Base-by-base conservation (phyloP, 2,797 vertebrate genomes). In the Rhincodon typus region DNA sequence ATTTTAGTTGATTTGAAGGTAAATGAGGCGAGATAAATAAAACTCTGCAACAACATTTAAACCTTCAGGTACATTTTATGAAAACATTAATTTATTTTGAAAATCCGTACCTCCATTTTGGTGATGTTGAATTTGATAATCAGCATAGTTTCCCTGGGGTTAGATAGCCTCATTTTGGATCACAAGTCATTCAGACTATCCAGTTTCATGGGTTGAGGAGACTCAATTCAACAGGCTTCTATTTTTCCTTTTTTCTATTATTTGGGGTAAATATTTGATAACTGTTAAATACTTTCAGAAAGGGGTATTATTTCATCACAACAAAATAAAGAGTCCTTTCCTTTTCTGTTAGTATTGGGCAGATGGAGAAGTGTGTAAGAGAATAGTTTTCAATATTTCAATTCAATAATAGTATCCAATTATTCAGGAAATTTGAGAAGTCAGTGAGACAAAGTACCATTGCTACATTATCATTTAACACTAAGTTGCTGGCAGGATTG, bases 321-420 rank as follows among this genome's bases (percentile, higher is more conserved):
- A 93, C 42, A 93, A 66, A 38, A 67, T 91, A 17, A 6, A 66
- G 90, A 93, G 34, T 67, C 38, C 46, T 90, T 90, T 34, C 15
- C 90, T 93, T 67, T 19, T 62, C n/a, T n/a, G 38, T n/a, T 93
- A 19, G 57, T 62, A 34, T 19, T 62, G 88, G 57, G 12, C 46
- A 2, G 46, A 50, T 50, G 46, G 46, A 50, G 46, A 50, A 50
- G 46, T 50, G 46, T 1, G 46, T 50, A 50, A n/a, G 62, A n/a
- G 34, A 67, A 93, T 38, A 38, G 62, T 93, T 93, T 93, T 67
- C 62, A 93, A 93, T 62, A 93, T 67, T 93, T 93, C 66, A n/a
- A 38, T 66, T 38, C 34, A 67, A 67, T 42, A 38, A 93, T 93
- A 34, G n/a, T 62, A 90, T 90, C 34, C 53, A 66, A 4, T 34